A percentile compares a stretch with the other conserved stretches of the same genome.
Conservation (phyloP, 2,888 invertebrate genomes). For the Leucophora obtusa region DNA sequence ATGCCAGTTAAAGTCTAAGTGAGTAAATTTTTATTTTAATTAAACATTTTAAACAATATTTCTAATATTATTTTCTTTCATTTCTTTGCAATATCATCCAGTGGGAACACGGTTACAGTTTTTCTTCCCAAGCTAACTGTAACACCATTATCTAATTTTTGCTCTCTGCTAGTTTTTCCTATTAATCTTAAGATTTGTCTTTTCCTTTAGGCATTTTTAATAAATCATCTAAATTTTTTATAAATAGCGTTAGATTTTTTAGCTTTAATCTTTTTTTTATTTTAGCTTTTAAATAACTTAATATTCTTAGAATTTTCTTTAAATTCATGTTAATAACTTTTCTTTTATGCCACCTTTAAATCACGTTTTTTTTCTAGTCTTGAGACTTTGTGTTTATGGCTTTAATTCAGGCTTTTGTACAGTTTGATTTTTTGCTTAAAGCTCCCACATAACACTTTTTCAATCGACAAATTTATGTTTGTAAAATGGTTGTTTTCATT, state of each 20-base stretch:
- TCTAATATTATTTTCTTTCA: too few species aligned
- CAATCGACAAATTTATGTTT: conserved; percentile 16
- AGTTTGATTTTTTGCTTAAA: conserved; percentile 9
- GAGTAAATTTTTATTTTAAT: too few species aligned
- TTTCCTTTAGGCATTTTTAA: neutral
- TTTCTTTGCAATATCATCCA: too few species aligned
- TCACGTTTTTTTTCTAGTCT: conserved; percentile 50
- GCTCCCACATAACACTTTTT: conserved; percentile 62
- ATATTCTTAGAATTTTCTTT: conserved; percentile 29
- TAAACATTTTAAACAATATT: too few species aligned
- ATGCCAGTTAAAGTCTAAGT: too few species aligned
- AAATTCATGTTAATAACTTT: conserved; percentile 57
- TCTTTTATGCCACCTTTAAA: conserved; percentile 56
- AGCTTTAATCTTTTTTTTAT: neutral
- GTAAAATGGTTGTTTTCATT: conserved; percentile 1
- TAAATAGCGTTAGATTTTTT: neutral
- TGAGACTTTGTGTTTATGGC: neutral
- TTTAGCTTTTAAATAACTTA: conserved; percentile 28
- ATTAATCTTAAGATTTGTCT: conserved; percentile 1
- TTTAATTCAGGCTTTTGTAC: neutral
- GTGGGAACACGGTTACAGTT: too few species aligned
- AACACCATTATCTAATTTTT: neutral
- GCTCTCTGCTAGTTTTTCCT: neutral
- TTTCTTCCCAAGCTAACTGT: neutral
- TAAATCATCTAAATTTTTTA: neutral